These are phyloP conservation scores for Notospermus geniculatus DNA, from an alignment of 1,140 invertebrate genomes.

Conservation along the genomic window DNA sequence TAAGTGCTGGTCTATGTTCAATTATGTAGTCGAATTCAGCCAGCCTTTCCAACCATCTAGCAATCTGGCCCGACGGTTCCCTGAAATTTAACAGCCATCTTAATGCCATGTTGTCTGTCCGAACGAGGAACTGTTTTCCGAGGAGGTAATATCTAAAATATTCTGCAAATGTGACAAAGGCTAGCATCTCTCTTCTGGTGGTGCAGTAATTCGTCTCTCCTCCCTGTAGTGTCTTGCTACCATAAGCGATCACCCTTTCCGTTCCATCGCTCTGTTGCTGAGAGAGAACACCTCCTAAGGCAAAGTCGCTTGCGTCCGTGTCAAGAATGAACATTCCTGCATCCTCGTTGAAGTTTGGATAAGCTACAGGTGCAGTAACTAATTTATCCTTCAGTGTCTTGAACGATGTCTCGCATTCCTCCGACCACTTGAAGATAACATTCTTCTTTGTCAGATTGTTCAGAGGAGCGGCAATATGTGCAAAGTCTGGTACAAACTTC, in stretches of 20 bases:
- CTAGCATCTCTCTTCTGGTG: too few species aligned
- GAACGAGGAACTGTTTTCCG: background rate
- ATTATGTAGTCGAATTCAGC: too few species aligned
- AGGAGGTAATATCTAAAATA: too few species aligned
- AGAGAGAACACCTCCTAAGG: conserved; percentile 33
- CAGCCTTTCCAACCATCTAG: too few species aligned
- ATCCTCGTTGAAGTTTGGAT: conserved; percentile 11
- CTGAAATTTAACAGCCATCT: too few species aligned
- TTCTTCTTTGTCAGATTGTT: conserved; percentile 24
- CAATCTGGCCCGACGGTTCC: too few species aligned
- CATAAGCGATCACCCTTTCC: conserved; percentile 27
- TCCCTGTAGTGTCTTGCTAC: too few species aligned
- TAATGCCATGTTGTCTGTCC: too few species aligned
- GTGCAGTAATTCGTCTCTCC: too few species aligned
- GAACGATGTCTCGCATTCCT: conserved; percentile 18
- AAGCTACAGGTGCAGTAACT: conserved; percentile 19
- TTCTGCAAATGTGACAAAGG: too few species aligned
- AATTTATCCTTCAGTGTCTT: conserved; percentile 18
- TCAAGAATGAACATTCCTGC: conserved; percentile 23
- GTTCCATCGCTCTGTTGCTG: conserved; percentile 25
- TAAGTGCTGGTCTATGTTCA: too few species aligned
- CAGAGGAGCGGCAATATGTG: conserved; percentile 21
- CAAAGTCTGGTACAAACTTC: conserved; percentile 19
- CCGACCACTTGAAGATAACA: conserved; percentile 23
- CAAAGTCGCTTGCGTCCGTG: conserved; percentile 27